Base-by-base conservation (phyloP, 2,888 invertebrate genomes). In the Dorcus parallelipipedus region DNA sequence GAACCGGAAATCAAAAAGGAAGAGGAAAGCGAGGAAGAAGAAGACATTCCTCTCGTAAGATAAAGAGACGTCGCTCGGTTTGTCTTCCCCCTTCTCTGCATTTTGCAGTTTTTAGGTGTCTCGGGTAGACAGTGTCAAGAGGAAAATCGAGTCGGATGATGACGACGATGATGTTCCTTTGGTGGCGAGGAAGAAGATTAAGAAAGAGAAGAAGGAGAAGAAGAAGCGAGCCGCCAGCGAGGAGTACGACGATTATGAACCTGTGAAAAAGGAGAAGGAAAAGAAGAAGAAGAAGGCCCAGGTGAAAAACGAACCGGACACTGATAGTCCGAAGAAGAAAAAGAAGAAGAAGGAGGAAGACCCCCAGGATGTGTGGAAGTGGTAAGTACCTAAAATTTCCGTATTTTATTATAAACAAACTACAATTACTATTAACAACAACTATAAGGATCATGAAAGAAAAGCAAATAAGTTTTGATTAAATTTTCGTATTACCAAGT, bases 361-460 rank as follows among this genome's bases (percentile, higher is more conserved):
- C 64, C 86, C 87, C 66, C 86, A 83, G 69, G 91, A 93, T 80
- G 93, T 94, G 57, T 94, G 94, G 94, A 91, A 93, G 84, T 94
- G 94, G 94, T 93, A 80, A 83, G 84, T 20, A 20, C 14, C 14
- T 77, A 56, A 54, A 45, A 39, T 26, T 52, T 38, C 2, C 49
- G 9, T 1, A 26, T 2, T 26, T 26, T 3, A 26, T 26, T 26
- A 26, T 26, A 26, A 26, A 26, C 5, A 2, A 26, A 26, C 26
- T 26, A 33, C 7, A 7, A 5, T 7, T 33, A 33, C 26, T 33
- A 7, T 33, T 33, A 6, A 6, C 6, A 33, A 33, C 7, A 33
- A 33, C 26, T 33, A 1, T 6, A 33, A 33, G 1, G 26, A 4
- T 33, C 26, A 33, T 33, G 26, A 7, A 33, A 26, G 26, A 20